Evolutionary conservation across 2,113 vertebrate species (phyloP), one percentile per base, ranked within the genome.

Genomic region (Eolophus roseicapilla): DNA sequence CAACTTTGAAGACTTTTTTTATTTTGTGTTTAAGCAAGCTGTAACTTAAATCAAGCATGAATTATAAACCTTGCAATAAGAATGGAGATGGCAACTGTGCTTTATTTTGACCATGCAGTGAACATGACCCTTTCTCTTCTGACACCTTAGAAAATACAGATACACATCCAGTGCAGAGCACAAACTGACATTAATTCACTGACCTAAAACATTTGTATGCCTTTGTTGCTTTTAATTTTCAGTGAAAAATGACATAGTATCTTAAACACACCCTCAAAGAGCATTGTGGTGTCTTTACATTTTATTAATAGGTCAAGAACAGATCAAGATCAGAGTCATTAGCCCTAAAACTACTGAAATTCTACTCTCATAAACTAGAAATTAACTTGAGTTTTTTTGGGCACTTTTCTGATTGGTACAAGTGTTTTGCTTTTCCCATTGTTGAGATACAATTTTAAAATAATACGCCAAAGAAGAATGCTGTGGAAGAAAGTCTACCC

Each of bases 141-240:
- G 67, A 69, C 0, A 10, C n/a, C 52, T 78, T n/a, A 53, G 27
- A 78, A 94, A 82, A 87, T 35, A 81, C 0, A 80, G 37, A 87
- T 80, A 28, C 31, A 81, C n/a, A 94, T 55, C 44, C 49, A 57
- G 81, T 59, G 35, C 39, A 92, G 74, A 90, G 39, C 25, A 65
- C 46, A 81, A 69, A 73, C 1, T 74, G 39, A 75, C 49, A 85
- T 88, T 43, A 82, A 86, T 69, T 85, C 70, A 68, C 23, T 11
- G n/a, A 49, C 50, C 53, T 70, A 62, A 74, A 89, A 77, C 19
- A 83, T 77, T 52, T 67, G 49, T 77, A 86, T 50, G 50, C 25
- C 20, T 84, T 86, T 81, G 55, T 43, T 50, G 27, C 63, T 91
- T 95, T 92, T 88, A 77, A 43, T 93, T 92, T 82, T 83, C 79